phyloP scores from a whole-genome alignment of 2,113 vertebrate species.

The Tupaia chinensis region DNA sequence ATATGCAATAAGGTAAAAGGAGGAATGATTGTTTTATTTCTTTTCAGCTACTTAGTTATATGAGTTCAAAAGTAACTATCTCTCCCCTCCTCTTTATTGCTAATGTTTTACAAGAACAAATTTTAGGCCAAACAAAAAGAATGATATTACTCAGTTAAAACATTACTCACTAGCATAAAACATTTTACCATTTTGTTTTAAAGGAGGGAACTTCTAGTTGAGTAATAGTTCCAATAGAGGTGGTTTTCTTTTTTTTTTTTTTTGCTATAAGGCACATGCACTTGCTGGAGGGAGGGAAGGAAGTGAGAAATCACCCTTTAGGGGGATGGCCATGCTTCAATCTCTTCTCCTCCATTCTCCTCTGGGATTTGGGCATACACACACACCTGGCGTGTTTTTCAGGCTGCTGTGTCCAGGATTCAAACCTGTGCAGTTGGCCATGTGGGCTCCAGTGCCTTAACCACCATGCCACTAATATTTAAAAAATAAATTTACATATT shows the following conservation, averaged over 20 bases:
- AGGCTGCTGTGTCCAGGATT: no score
- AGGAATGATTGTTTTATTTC: background rate
- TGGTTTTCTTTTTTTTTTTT: no score
- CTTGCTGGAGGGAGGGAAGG: no score
- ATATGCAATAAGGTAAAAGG: background rate
- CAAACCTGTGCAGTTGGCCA: no score
- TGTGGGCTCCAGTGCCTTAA: no score
- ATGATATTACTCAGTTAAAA: constrained; percentile 35
- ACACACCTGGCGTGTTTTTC: no score
- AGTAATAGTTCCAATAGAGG: background rate
- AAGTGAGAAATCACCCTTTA: no score
- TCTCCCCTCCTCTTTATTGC: background rate
- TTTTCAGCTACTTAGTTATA: background rate
- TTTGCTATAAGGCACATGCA: no score
- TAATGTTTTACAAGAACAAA: background rate
- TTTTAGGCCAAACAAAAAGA: background rate
- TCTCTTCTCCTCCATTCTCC: no score
- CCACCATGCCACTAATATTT: background rate
- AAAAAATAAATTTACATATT: background rate
- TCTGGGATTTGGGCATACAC: no score
- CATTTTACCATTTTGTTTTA: background rate
- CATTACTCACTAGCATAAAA: background rate
- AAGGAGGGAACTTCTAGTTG: constrained; percentile 49
- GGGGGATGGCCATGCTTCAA: no score
- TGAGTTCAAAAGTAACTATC: background rate